Percentiles rank a stretch among this genome's conserved stretches.
Conservation (phyloP, 2,113 vertebrate species). For the Cinclus cinclus region DNA sequence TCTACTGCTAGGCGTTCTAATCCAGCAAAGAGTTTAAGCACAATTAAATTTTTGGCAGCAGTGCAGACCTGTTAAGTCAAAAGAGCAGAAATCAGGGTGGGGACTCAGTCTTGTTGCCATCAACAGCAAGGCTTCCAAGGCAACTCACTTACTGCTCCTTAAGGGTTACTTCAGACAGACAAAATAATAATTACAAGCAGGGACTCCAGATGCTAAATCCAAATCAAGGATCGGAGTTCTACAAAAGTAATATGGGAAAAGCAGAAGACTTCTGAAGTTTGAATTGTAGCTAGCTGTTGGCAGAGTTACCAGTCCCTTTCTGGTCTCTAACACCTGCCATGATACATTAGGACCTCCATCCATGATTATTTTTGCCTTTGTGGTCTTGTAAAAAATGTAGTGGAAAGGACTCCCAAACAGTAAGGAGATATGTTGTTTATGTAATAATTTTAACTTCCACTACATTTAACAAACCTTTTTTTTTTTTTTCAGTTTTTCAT, state of each 20-base stretch:
- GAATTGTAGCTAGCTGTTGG: not conserved
- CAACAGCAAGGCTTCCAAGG: not conserved
- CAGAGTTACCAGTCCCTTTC: not conserved
- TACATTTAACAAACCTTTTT: not conserved
- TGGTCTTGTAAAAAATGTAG: not conserved
- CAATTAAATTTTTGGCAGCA: not conserved
- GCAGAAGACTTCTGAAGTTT: not conserved
- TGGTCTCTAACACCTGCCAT: not conserved
- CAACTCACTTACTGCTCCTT: not conserved
- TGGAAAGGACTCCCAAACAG: not conserved
- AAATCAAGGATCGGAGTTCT: not conserved
- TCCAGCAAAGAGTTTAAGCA: not conserved
- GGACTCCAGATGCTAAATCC: not conserved
- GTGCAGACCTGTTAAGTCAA: not conserved
- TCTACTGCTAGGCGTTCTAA: not conserved
- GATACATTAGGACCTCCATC: not conserved
- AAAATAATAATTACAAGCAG: not conserved
- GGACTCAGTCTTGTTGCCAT: not conserved
- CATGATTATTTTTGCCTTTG: not conserved
- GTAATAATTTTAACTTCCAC: not conserved
- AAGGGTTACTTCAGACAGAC: not conserved
- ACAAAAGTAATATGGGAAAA: not conserved
- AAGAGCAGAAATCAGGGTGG: not conserved
- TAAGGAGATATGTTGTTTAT: not conserved
- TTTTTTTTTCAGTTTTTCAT: not conserved